phyloP scores from a whole-genome alignment of 2,888 invertebrate genomes.

The Endotricha flammealis region DNA sequence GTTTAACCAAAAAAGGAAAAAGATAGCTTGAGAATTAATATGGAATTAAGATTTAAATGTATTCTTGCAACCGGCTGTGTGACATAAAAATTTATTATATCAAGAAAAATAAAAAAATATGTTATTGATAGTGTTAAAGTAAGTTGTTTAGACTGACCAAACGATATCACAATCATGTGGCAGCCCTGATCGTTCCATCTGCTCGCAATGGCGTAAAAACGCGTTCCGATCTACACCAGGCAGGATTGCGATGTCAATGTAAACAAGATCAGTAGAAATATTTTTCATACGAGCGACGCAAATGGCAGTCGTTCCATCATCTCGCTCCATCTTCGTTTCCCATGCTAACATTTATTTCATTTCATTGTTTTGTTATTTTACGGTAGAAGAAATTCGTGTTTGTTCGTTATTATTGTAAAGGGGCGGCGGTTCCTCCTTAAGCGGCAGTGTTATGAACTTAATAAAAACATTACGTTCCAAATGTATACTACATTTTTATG shows the following conservation, averaged over 20 bases:
- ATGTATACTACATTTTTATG: no score
- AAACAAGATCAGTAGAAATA: conserved; percentile 64
- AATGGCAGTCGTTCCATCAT: conserved; percentile 60
- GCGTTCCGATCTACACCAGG: conserved; percentile 25
- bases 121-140: no score
- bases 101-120: no score
- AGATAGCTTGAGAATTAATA: no score
- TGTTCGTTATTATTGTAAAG: conserved; percentile 28
- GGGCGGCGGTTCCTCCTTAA: conserved; percentile 20
- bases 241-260: conserved; percentile 61
- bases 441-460: no score
- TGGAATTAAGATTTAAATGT: no score
- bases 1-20: no score
- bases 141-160: no score
- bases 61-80: no score
- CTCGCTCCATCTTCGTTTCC: conserved; percentile 51
- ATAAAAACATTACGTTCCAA: no score
- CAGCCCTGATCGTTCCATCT: conserved; percentile 37
- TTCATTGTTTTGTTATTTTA: conserved; percentile 53
- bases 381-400: conserved; percentile 26
- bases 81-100: no score
- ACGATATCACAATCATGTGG: conserved; percentile 11
- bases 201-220: conserved; percentile 48
- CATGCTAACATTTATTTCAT: conserved; percentile 59
- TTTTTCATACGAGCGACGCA: conserved; percentile 56